phyloP scores from a whole-genome alignment of 2,113 vertebrate species.

The Mellivora capensis region DNA sequence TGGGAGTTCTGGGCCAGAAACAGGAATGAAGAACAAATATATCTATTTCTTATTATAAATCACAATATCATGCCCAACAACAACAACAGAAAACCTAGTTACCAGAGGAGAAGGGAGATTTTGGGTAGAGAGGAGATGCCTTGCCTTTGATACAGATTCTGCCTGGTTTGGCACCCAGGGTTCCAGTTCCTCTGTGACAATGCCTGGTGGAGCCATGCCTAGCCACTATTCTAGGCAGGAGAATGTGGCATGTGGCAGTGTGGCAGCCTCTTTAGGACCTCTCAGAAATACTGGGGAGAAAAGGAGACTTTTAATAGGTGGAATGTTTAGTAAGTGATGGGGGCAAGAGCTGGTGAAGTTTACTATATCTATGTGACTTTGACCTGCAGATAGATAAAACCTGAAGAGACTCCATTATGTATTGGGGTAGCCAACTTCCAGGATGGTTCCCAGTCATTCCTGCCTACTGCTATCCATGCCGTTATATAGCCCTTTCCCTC shows the following conservation, averaged over 20 bases:
- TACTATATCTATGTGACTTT: not conserved
- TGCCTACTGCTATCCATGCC: not conserved
- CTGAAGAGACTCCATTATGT: not conserved
- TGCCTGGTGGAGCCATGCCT: not conserved
- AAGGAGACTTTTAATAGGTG: not conserved
- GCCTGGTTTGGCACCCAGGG: not conserved
- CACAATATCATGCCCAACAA: not conserved
- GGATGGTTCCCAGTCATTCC: too few relatives aligned
- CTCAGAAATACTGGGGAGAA: not conserved
- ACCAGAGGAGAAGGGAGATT: not conserved
- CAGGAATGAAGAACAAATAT: not conserved
- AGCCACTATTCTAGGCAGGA: not conserved
- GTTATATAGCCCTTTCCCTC: not conserved
- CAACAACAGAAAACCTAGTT: not conserved
- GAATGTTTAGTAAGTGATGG: not conserved
- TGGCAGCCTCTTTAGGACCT: not conserved
- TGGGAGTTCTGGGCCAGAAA: not conserved
- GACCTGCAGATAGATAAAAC: not conserved
- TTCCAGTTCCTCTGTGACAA: not conserved
- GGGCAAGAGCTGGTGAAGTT: not conserved
- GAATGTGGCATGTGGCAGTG: not conserved
- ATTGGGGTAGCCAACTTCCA: not conserved
- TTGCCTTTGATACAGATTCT: not conserved
- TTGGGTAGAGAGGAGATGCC: not conserved
- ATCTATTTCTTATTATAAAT: not conserved